These are phyloP conservation scores for Lagocephalus sceleratus DNA, from an alignment of 2,797 vertebrate genomes.

Conservation along the genomic window DNA sequence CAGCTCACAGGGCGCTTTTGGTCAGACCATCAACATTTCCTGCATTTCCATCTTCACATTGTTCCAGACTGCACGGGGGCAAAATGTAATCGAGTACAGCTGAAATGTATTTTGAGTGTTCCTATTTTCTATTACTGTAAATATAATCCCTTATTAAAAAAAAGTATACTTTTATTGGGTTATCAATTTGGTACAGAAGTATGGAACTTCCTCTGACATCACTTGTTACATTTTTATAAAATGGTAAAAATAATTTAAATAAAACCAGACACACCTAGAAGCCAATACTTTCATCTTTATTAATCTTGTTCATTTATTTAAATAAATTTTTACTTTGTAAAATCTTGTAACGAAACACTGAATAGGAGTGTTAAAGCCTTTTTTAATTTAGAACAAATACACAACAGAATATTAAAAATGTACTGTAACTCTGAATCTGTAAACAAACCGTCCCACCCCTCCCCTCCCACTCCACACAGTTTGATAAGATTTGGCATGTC, in stretches of 20 bases:
- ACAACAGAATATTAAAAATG: constrained; percentile 80
- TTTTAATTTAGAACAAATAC: constrained; percentile 83
- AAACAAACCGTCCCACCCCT: constrained; percentile 72
- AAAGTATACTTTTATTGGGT: no score
- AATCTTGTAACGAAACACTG: constrained; percentile 83
- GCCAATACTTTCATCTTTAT: constrained; percentile 82
- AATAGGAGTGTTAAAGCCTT: constrained; percentile 84
- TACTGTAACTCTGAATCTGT: constrained; percentile 77
- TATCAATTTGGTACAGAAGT: no score
- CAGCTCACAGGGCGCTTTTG: not conserved
- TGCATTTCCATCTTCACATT: not conserved
- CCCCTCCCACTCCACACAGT: constrained; percentile 72
- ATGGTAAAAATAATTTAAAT: no score
- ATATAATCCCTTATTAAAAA: no score
- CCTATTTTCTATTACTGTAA: no score
- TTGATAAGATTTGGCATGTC: constrained; percentile 83
- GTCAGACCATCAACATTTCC: not conserved
- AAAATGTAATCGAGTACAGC: not conserved
- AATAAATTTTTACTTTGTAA: constrained; percentile 83
- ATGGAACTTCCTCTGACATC: no score
- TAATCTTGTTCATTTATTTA: constrained; percentile 82
- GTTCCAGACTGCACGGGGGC: not conserved
- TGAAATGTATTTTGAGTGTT: no score
- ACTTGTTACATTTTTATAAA: no score
- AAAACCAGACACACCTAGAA: constrained; percentile 40